A percentile compares a stretch with the other conserved stretches of the same genome.
phyloP scores from a whole-genome alignment of 1,140 invertebrate genomes.

The Contarinia nasturtii region DNA sequence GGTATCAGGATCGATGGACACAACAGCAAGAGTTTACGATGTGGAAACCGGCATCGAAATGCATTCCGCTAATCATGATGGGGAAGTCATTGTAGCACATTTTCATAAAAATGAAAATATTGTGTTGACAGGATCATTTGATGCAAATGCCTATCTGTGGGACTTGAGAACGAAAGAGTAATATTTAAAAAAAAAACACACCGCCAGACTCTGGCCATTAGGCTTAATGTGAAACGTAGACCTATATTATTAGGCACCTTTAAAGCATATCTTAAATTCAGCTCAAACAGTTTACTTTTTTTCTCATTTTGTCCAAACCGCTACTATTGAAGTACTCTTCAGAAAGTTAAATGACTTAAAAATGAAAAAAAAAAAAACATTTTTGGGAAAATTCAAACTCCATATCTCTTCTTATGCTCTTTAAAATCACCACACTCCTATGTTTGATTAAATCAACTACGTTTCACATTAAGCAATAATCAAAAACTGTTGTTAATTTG shows the following conservation, averaged over 20 bases:
- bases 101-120: conserved; percentile 48
- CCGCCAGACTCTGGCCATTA: too few relatives aligned
- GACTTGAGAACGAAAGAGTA: conserved; percentile 48
- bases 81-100: conserved; percentile 50
- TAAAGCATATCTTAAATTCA: too few relatives aligned
- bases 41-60: conserved; percentile 40
- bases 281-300: neutral
- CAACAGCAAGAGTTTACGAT: conserved; percentile 49
- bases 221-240: too few relatives aligned
- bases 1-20: conserved; percentile 58
- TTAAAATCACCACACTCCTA: too few relatives aligned
- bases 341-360: too few relatives aligned
- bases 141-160: conserved; percentile 55
- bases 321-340: too few relatives aligned
- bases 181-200: too few relatives aligned
- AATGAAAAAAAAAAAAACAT: neutral
- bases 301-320: conserved; percentile 3
- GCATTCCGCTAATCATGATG: conserved; percentile 43
- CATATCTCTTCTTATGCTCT: too few relatives aligned
- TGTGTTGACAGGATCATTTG: conserved; percentile 60
- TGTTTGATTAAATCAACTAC: too few relatives aligned
- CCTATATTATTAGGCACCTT: conserved; percentile 1
- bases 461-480: too few relatives aligned
- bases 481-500: neutral
- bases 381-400: too few relatives aligned